Conservation (phyloP, 2,113 vertebrate species). For the human (Homo sapiens) region DNA sequence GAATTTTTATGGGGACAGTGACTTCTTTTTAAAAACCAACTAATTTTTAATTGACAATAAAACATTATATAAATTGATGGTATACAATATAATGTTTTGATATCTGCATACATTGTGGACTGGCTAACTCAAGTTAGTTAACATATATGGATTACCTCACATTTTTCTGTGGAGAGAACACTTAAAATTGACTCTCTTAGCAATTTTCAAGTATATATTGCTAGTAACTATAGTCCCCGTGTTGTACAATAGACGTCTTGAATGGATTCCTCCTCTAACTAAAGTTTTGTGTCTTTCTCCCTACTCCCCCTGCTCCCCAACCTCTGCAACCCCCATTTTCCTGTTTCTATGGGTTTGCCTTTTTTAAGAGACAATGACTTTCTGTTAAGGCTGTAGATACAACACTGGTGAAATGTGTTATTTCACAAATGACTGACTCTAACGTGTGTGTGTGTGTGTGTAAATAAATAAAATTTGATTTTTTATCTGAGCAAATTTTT, state of each 20-base stretch:
- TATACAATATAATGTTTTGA: not conserved
- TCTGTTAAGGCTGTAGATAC: not conserved
- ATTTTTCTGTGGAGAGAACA: not conserved
- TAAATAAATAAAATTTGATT: slow-evolving; percentile 39
- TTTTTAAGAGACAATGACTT: not conserved
- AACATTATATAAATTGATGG: not conserved
- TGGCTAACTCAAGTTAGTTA: not conserved
- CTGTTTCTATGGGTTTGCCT: not conserved
- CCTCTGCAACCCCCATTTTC: not conserved
- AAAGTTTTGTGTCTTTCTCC: not conserved
- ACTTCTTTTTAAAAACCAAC: not conserved
- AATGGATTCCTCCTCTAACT: not conserved
- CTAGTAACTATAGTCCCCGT: not conserved
- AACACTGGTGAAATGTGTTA: not conserved
- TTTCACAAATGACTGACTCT: slow-evolving; percentile 6
- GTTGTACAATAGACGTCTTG: not conserved
- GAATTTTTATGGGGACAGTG: not conserved
- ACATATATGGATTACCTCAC: not conserved
- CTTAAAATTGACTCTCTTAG: not conserved
- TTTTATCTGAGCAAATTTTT: slow-evolving; percentile 32
- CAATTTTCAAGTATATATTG: not conserved
- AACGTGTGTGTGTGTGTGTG: not conserved
- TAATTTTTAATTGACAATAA: not conserved
- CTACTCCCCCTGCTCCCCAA: too few species aligned
- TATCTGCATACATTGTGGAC: not conserved